Evolutionary conservation across 1,140 invertebrate species (phyloP), one percentile per base, ranked within the genome.

Genomic region (Brachionus koreanus): DNA sequence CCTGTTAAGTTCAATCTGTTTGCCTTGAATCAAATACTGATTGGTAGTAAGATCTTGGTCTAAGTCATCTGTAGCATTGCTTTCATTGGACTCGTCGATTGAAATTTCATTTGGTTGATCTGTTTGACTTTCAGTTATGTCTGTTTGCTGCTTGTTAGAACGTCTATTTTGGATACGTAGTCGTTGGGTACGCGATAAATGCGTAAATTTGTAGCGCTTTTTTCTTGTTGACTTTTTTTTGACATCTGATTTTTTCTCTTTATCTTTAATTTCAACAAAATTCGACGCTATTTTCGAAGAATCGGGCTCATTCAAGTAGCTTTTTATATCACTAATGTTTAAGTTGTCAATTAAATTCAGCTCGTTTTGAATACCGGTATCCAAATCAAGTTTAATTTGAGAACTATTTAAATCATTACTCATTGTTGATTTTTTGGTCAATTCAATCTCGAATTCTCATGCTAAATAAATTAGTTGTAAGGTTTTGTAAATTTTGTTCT

Each of bases 1-100:
- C 23, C 39, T 25, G 10, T 33, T 61, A 4, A 79, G 39, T 79
- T 61, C 33, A 16, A 79, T 43, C 43, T 61, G 33, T 65, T 79
- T 79, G 4, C 76, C 76, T 29, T 79, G 76, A 25, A 74, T 74
- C 23, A 74, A 74, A 74, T 74, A 74, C n/a, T 69, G 65, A 42
- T 69, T 69, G 19, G 65, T 69, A 2, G 65, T 39, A 39, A 69
- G 65, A 39, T 39, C 37, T 7, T 74, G 6, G 3, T 74, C 33
- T 13, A 29, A 0, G 7, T 74, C 69, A 9, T 74, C 69, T 46
- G 39, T 3, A 12, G 19, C 42, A 9, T 74, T 23, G 19, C 43
- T 43, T n/a, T 74, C 25, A 25, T 74, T 43, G 3, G 39, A 25
- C 33, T 49, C 69, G 7, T 74, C 33, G 23, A 25, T 43, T 9